Evolutionary conservation across 2,113 vertebrate species (phyloP).

Genomic region (Tichodroma muraria): DNA sequence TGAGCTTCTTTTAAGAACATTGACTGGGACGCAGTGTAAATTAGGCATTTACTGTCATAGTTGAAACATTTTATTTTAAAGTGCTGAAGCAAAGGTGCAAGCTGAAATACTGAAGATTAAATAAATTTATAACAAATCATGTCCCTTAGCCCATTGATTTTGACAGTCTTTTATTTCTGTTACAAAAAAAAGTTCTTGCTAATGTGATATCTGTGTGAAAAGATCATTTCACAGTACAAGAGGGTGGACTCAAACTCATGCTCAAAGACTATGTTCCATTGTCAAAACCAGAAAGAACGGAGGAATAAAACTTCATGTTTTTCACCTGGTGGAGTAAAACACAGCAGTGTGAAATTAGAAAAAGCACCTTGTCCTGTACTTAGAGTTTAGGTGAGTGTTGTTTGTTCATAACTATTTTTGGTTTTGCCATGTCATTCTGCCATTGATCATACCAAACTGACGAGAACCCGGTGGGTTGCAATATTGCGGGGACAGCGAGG

Average conservation of each 20-base stretch:
- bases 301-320: not conserved
- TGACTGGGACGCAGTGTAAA: conserved; percentile 58
- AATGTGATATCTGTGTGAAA: conserved; percentile 24
- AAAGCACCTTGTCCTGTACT: conserved; percentile 52
- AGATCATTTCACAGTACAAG: not conserved
- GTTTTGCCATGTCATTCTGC: conserved; percentile 16
- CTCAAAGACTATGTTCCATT: conserved; percentile 6
- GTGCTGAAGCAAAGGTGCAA: conserved; percentile 69
- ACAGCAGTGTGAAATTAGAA: conserved; percentile 38
- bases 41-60: conserved; percentile 59
- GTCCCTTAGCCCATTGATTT: conserved; percentile 60
- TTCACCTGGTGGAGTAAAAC: conserved; percentile 27
- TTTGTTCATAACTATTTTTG: not conserved
- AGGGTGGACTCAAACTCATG: conserved; percentile 16
- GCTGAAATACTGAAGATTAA: conserved; percentile 67
- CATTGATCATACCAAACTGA: conserved; percentile 31
- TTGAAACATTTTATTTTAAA: conserved; percentile 65
- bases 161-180: conserved; percentile 58
- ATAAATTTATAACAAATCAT: conserved; percentile 67
- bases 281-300: not conserved
- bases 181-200: not conserved
- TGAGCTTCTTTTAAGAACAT: conserved; percentile 50
- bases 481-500: not conserved
- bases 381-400: conserved; percentile 54
- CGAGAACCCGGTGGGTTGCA: conserved; percentile 38